Evolutionary conservation across 2,797 vertebrate genomes (phyloP), one percentile per base, ranked within the genome.

Genomic region (Gallinago nigripennis): DNA sequence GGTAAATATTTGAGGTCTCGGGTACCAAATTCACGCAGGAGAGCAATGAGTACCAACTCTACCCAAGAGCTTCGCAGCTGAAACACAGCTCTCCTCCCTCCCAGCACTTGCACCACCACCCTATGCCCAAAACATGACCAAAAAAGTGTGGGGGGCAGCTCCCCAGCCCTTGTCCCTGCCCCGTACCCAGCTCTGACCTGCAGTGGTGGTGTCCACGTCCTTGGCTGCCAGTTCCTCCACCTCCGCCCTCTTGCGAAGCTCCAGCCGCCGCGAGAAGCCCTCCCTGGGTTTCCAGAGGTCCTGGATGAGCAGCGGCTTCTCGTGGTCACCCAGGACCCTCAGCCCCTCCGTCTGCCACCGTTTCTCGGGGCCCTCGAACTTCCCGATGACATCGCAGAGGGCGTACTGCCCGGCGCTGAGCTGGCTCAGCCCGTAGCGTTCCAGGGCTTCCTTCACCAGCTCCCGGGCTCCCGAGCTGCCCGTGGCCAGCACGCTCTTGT

Each of bases 201-300:
- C 99, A 0, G 99, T 99, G 95, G 98, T 96, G 31, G 99, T 99
- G 92, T 99, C 99, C 97, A 99, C 99, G 1, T 99, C 99, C 97
- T 95, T 99, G 95, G 99, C 98, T 0, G 98, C 98, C 93, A 99
- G 96, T 82, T 99, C 98, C 81, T 99, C 99, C 95, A 99, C 99
- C 71, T 99, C 99, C 0, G 98, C 98, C 80, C 98, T 98, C 96
- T 97, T 98, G 69, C 99, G 98, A 81, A 99, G 98, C 97, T 99
- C 99, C 88, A 99, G 98, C 46, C 99, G 98, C 57, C 99, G 98
- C 2, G 99, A 98, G 35, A 99, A 98, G 45, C 99, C 99, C 65
- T 99, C 99, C 61, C 98, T 96, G 43, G 99, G 99, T 83, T 99
- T 99, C 99, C 99, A 99, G 11, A 99, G 98, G 68, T 99, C 99